Conservation (phyloP, 2,888 invertebrate species). For the Catotricha subobsoleta region DNA sequence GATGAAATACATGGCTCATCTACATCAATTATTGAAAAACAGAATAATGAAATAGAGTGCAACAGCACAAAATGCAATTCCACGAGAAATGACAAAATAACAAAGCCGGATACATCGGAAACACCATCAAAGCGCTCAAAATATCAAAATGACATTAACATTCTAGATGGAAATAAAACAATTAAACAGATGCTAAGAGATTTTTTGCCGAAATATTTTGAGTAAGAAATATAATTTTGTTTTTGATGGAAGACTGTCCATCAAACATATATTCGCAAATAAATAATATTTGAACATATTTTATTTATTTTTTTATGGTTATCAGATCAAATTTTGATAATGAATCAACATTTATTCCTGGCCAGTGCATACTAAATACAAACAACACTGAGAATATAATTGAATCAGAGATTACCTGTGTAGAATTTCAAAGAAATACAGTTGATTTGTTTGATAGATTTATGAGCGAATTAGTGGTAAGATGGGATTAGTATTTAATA, state of each 20-base stretch:
- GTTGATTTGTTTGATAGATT: constrained; percentile 16
- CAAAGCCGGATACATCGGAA: no score
- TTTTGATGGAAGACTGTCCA: neutral
- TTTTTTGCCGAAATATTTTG: constrained; percentile 18
- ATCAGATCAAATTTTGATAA: constrained; percentile 15
- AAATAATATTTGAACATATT: neutral
- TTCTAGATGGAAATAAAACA: no score
- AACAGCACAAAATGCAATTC: no score
- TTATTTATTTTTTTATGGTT: constrained; percentile 6
- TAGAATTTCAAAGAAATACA: constrained; percentile 15
- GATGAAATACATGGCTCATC: neutral
- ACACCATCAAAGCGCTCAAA: no score
- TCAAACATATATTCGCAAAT: neutral
- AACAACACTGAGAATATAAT: neutral
- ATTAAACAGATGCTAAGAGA: constrained; percentile 19
- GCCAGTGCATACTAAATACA: neutral
- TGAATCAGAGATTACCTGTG: constrained; percentile 8
- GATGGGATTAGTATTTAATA: neutral
- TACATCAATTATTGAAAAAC: neutral
- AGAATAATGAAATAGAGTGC: no score
- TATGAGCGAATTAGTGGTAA: constrained; percentile 13
- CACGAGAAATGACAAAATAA: no score
- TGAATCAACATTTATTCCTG: constrained; percentile 15
- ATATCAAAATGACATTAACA: no score
- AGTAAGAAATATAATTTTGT: constrained; percentile 12